phyloP scores from a whole-genome alignment of 2,888 invertebrate species.

The Leptinotarsa tumamoca region DNA sequence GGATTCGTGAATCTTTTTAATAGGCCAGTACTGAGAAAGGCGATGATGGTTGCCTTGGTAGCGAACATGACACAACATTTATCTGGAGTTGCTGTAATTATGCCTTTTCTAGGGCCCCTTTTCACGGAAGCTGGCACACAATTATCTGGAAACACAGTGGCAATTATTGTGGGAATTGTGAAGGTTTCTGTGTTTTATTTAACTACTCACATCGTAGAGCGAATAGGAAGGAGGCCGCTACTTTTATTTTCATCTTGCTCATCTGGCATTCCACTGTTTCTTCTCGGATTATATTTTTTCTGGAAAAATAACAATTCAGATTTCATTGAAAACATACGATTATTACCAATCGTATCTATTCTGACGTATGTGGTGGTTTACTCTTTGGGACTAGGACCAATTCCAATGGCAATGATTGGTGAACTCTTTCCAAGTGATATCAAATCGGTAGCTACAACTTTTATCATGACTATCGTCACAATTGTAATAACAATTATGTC shows the following conservation, averaged over 20 bases:
- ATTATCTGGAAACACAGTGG: constrained; percentile 72
- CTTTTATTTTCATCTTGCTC: constrained; percentile 65
- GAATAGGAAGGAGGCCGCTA: constrained; percentile 77
- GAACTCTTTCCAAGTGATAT: constrained; percentile 29
- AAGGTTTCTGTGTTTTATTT: constrained; percentile 77
- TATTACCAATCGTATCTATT: constrained; percentile 75
- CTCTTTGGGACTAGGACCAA: constrained; percentile 29
- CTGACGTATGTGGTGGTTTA: constrained; percentile 13
- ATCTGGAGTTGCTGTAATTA: constrained; percentile 82
- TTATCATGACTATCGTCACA: constrained; percentile 18
- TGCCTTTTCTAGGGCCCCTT: constrained; percentile 79
- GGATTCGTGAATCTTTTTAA: constrained; percentile 27
- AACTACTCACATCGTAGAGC: constrained; percentile 80
- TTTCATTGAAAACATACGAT: constrained; percentile 66
- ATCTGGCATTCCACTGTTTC: constrained; percentile 69
- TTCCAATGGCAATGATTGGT: constrained; percentile 23
- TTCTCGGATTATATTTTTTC: constrained; percentile 72
- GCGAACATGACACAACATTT: constrained; percentile 86
- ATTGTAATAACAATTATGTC: not conserved
- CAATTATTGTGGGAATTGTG: constrained; percentile 81
- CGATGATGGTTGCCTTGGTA: constrained; percentile 77
- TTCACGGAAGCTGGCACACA: constrained; percentile 75
- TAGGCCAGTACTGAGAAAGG: constrained; percentile 58
- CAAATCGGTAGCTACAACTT: constrained; percentile 23
- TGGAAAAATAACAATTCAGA: constrained; percentile 63